Evolutionary conservation across 2,113 vertebrate species (phyloP).

Genomic region (Seriola aureovittata): DNA sequence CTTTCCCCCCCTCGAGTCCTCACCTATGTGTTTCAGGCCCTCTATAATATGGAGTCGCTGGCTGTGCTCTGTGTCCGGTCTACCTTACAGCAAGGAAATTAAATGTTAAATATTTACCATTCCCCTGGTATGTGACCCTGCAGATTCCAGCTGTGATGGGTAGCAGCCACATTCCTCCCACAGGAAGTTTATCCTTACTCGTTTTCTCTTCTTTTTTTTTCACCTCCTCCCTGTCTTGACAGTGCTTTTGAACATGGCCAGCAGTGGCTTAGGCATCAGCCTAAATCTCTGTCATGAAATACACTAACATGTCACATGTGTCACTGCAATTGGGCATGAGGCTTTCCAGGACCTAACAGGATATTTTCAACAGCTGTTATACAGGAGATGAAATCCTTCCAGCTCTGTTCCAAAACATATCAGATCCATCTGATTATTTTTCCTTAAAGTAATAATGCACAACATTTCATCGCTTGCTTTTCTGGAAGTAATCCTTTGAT

Average conservation of each 20-base stretch:
- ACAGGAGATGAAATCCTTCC: conserved; percentile 34
- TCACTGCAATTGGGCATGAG: conserved; percentile 47
- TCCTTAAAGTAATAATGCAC: conserved; percentile 5
- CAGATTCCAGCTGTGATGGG: conserved; percentile 79
- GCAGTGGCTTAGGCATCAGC: conserved; percentile 53
- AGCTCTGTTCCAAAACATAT: conserved; percentile 8
- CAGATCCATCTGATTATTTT: conserved; percentile 27
- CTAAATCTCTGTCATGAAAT: conserved; percentile 66
- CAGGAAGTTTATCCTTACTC: conserved; percentile 80
- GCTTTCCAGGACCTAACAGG: conserved; percentile 55
- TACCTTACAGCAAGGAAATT: conserved; percentile 80
- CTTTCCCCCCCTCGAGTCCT: conserved; percentile 42
- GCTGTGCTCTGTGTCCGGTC: conserved; percentile 69
- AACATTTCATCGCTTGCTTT: background rate
- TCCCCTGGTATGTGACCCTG: conserved; percentile 77
- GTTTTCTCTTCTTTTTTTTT: conserved; percentile 40
- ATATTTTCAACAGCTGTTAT: conserved; percentile 39
- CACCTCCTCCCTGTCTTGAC: conserved; percentile 40
- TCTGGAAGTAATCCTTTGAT: background rate
- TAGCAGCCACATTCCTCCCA: conserved; percentile 80
- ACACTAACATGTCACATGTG: conserved; percentile 67
- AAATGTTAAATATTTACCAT: conserved; percentile 85
- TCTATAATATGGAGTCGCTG: conserved; percentile 58
- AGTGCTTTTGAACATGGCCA: conserved; percentile 64
- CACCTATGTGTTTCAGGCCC: conserved; percentile 52